phyloP scores from a whole-genome alignment of 2,113 vertebrate species.

The Capra hircus region DNA sequence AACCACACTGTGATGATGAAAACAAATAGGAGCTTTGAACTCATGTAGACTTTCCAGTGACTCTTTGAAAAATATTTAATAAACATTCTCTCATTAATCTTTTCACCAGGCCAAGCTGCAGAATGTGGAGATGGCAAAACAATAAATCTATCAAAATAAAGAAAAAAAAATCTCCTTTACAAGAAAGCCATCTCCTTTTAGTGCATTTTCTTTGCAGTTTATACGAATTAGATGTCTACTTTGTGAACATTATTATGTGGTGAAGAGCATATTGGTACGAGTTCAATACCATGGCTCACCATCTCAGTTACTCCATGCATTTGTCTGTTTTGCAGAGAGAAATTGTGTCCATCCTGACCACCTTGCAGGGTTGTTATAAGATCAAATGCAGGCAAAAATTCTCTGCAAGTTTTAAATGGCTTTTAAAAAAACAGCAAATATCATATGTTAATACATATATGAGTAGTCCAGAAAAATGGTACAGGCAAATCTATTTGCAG shows the following conservation, averaged over 20 bases:
- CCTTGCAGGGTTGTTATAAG: background rate
- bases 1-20: constrained; percentile 18
- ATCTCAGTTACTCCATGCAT: background rate
- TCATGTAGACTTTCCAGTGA: background rate
- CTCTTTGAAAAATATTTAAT: constrained; percentile 23
- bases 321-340: background rate
- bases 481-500: background rate
- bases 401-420: background rate
- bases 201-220: background rate
- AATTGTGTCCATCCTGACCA: background rate
- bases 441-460: background rate
- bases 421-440: background rate
- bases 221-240: background rate
- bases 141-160: background rate
- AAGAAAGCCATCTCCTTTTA: background rate
- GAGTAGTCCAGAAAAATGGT: background rate
- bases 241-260: background rate
- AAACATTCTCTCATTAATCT: constrained; percentile 11
- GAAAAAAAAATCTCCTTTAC: background rate
- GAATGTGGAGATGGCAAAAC: background rate
- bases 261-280: background rate
- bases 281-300: background rate
- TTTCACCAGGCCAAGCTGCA: background rate
- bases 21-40: constrained; percentile 25
- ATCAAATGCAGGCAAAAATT: background rate